Base-by-base conservation (phyloP, 2,888 invertebrate genomes). In the Chloroclysta siterata region DNA sequence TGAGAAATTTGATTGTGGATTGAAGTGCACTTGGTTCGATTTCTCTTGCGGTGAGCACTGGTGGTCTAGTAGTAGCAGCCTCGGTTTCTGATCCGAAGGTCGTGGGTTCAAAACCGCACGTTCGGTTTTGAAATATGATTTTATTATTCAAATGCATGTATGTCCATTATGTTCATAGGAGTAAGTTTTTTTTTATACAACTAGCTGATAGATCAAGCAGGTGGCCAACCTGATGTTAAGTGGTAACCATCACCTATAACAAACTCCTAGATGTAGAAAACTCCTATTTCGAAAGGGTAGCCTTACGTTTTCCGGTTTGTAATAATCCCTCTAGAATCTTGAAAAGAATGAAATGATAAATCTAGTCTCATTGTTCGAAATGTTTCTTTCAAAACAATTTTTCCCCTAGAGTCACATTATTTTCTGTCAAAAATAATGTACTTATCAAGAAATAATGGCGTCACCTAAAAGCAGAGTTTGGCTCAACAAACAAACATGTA, bases 371-470 rank as follows among this genome's bases (percentile, higher is more conserved):
- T 59, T 52, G 58, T 52, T 22, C 51, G 36, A 22, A 2, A 29
- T 41, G 15, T 39, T 39, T 47, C 15, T 47, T 28, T 41, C 48
- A n/a, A 22, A 50, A 41, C 47, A 41, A 33, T 53, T 48, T 57
- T 33, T 36, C 8, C 61, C 53, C 62, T 4, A 36, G 57, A 53
- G 62, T 14, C 29, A 33, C 46, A 62, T 62, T 48, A 33, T 53
- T 63, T 57, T 53, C 17, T 44, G 57, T 63, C 62, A 63, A 53
- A 63, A 47, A 57, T 62, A 61, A 61, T 61, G 39, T 61, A 42
- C n/a, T 17, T 11, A 0, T 46, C 17, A 46, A 8, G 22, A 39
- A 29, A 61, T 57, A 63, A 63, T 63, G 53, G 29, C 22, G 8
- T n/a, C 14, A 41, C 22, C n/a, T 7, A 22, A 50, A n/a, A 22